Evolutionary conservation across 2,888 invertebrate genomes (phyloP).

Genomic region (Yponomeuta sedellus): DNA sequence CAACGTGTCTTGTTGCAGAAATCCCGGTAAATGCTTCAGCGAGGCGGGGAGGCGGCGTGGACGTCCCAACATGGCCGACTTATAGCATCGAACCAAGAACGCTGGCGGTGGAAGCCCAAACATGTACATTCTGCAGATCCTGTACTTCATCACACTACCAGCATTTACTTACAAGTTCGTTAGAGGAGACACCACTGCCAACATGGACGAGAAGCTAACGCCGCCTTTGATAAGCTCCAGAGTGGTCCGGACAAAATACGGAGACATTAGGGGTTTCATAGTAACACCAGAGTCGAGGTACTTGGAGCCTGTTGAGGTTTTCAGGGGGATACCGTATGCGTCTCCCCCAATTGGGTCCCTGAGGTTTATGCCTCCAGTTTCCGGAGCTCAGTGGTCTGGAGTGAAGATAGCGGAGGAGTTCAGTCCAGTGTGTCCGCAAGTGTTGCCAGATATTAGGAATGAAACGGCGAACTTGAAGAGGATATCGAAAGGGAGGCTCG

Average conservation of each 20-base stretch:
- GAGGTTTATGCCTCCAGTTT: conserved; percentile 97
- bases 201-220: conserved; percentile 67
- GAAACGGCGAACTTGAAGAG: conserved; percentile 87
- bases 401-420: conserved; percentile 91
- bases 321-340: conserved; percentile 95
- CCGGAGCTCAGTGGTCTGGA: conserved; percentile 93
- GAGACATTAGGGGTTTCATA: conserved; percentile 90
- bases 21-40: conserved; percentile 50
- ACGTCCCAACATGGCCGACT: conserved; percentile 59
- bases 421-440: conserved; percentile 95
- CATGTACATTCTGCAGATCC: conserved; percentile 63
- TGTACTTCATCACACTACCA: conserved; percentile 70
- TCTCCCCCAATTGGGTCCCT: conserved; percentile 92
- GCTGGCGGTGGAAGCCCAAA: conserved; percentile 57
- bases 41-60: conserved; percentile 23
- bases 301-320: conserved; percentile 93
- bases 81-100: conserved; percentile 59
- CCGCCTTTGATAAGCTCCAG: conserved; percentile 83
- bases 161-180: conserved; percentile 62
- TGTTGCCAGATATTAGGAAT: conserved; percentile 89
- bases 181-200: conserved; percentile 57
- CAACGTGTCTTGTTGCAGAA: conserved; percentile 52
- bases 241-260: conserved; percentile 91
- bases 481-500: conserved; percentile 92
- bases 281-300: conserved; percentile 88